Conservation (phyloP, 2,888 invertebrate genomes). For the Diaphora mendica region DNA sequence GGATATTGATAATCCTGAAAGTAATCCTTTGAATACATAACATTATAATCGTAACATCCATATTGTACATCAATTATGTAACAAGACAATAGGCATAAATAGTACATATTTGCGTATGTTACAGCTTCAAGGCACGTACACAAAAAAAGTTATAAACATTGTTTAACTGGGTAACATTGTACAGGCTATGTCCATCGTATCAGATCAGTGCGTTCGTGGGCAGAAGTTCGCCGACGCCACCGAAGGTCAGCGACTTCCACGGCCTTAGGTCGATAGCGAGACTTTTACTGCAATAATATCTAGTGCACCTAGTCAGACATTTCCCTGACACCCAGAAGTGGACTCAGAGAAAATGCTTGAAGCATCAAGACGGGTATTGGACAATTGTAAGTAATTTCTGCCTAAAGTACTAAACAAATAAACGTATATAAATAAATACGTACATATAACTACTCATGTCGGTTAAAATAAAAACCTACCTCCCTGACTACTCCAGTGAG, state of each 20-base stretch:
- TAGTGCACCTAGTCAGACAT: no score
- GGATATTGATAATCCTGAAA: not conserved
- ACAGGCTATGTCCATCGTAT: constrained; percentile 49
- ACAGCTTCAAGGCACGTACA: constrained; percentile 39
- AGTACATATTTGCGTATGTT: constrained; percentile 35
- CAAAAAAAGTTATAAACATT: constrained; percentile 47
- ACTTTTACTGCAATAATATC: constrained; percentile 43
- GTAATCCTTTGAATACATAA: not conserved
- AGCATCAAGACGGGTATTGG: no score
- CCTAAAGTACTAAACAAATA: no score
- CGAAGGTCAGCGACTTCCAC: constrained; percentile 82
- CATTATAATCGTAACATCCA: constrained; percentile 20
- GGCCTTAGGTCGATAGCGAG: constrained; percentile 66
- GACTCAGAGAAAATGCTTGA: no score
- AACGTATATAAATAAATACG: no score
- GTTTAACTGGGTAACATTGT: constrained; percentile 41
- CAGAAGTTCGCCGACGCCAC: constrained; percentile 52
- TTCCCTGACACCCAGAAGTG: no score
- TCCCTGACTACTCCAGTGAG: no score
- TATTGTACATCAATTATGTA: constrained; percentile 34
- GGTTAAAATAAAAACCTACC: not conserved
- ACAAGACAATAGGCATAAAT: constrained; percentile 38
- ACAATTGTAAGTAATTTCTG: no score
- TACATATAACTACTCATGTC: no score
- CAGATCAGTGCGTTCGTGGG: constrained; percentile 55